Conservation (phyloP, 2,888 invertebrate species). For the Hypolimnas misippus region DNA sequence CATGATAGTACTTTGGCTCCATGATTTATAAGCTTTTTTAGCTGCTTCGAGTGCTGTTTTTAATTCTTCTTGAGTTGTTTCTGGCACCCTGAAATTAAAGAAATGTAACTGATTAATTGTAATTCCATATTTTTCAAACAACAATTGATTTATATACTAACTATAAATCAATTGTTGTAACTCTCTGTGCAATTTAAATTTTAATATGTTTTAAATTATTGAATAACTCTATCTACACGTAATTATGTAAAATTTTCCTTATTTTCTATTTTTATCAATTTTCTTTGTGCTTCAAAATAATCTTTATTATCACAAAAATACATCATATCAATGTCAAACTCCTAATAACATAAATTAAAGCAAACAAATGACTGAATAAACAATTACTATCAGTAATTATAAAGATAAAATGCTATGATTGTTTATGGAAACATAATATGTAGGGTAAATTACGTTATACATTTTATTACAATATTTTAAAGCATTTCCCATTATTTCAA, state of each 20-base stretch:
- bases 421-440: neutral
- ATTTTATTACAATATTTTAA: neutral
- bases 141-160: no score
- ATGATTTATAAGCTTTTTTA: constrained; percentile 90
- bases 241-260: no score
- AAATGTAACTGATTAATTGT: neutral
- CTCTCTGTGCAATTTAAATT: no score
- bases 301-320: constrained; percentile 9
- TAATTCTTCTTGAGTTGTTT: constrained; percentile 95
- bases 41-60: constrained; percentile 93
- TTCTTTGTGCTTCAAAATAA: constrained; percentile 15
- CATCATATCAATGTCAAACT: constrained; percentile 13
- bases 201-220: no score
- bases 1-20: constrained; percentile 96
- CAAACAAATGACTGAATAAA: constrained; percentile 39
- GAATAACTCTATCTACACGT: no score
- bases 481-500: neutral
- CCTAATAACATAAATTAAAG: constrained; percentile 8
- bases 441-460: neutral
- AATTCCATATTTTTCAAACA: no score
- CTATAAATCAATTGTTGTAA: no score
- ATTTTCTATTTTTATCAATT: no score
- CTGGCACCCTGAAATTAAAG: constrained; percentile 88
- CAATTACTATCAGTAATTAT: constrained; percentile 43
- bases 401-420: constrained; percentile 48